Conservation (phyloP, 2,888 invertebrate genomes). For the Tenthredo amoena region DNA sequence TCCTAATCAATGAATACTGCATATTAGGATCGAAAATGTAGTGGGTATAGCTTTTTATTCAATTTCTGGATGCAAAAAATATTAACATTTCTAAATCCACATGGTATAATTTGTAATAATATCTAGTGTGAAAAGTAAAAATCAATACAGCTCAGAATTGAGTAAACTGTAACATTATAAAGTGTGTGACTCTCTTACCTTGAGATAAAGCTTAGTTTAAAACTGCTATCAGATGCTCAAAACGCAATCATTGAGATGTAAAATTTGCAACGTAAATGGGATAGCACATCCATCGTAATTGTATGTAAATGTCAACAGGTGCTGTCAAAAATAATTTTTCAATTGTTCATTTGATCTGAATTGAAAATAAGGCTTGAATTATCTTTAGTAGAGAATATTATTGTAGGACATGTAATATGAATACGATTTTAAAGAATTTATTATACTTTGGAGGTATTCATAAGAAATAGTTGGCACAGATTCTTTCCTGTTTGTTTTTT, state of each 20-base stretch:
- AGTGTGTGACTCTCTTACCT: neutral
- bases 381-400: neutral
- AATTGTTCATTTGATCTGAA: neutral
- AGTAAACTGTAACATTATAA: neutral
- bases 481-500: neutral
- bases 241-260: neutral
- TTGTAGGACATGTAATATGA: neutral
- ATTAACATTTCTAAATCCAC: neutral
- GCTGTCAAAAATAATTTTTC: slow-evolving; percentile 25
- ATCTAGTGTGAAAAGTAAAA: neutral
- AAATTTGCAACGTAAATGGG: slow-evolving; percentile 30
- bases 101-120: neutral
- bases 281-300: slow-evolving; percentile 1
- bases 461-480: neutral
- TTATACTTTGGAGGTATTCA: neutral
- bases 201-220: neutral
- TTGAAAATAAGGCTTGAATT: neutral
- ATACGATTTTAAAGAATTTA: neutral
- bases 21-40: neutral
- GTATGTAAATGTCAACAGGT: slow-evolving; percentile 9
- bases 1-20: neutral
- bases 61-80: neutral
- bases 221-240: neutral
- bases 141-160: neutral
- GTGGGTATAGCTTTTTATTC: neutral